phyloP scores from a whole-genome alignment of 2,113 vertebrate genomes.

The Agapornis roseicollis region DNA sequence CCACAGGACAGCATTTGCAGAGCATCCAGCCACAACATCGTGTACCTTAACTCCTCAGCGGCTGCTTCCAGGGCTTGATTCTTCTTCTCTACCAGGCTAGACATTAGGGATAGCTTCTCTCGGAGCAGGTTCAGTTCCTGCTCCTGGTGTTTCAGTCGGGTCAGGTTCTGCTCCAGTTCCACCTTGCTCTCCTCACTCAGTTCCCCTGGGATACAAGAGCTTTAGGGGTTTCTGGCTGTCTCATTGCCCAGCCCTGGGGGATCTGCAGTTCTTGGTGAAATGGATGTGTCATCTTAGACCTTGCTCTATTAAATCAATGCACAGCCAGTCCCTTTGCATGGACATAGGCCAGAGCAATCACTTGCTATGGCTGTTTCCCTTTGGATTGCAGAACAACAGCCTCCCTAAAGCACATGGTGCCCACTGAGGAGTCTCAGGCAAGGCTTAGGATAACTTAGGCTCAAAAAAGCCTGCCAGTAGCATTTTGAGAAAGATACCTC shows the following conservation, averaged over 20 bases:
- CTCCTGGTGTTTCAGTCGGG: slow-evolving; percentile 61
- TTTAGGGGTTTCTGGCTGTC: neutral
- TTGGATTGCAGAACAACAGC: neutral
- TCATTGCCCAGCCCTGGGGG: neutral
- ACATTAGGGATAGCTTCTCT: slow-evolving; percentile 54
- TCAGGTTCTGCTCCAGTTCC: slow-evolving; percentile 73
- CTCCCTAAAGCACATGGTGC: neutral
- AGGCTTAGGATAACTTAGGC: neutral
- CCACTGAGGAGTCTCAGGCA: neutral
- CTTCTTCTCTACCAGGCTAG: slow-evolving; percentile 68
- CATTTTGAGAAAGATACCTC: neutral
- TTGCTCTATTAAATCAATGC: neutral
- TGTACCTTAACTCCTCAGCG: slow-evolving; percentile 71
- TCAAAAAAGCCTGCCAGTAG: neutral
- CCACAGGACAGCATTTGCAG: neutral
- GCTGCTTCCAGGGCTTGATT: slow-evolving; percentile 63
- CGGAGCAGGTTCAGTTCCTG: slow-evolving; percentile 66
- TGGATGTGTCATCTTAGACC: neutral
- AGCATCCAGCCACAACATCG: rapidly evolving
- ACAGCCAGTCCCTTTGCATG: neutral
- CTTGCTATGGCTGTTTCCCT: neutral
- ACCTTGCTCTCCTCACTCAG: slow-evolving; percentile 78
- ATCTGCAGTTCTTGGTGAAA: neutral
- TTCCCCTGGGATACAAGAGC: slow-evolving; percentile 68
- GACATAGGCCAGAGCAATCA: too few relatives aligned